phyloP scores from a whole-genome alignment of 1,140 invertebrate genomes.

The Paramacrobiotus metropolitanus region DNA sequence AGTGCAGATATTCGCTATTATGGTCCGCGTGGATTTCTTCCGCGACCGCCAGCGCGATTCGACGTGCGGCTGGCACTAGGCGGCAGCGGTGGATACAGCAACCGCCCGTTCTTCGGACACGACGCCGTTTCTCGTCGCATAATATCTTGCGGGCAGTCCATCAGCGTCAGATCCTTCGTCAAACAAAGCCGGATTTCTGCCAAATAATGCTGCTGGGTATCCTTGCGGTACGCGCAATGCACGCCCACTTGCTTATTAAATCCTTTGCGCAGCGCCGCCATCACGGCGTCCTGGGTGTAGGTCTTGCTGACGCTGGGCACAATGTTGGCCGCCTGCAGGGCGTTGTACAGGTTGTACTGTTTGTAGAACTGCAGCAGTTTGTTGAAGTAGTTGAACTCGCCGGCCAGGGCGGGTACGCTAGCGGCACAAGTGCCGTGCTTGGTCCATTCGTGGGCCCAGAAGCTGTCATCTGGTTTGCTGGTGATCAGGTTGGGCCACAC shows the following conservation, averaged over 20 bases:
- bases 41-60: too few relatives aligned
- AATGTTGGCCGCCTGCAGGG: background rate
- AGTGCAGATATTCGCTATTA: too few relatives aligned
- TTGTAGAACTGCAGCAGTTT: constrained; percentile 36
- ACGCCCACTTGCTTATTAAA: background rate
- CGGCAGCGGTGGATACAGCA: too few relatives aligned
- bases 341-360: constrained; percentile 32
- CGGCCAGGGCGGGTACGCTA: constrained; percentile 31
- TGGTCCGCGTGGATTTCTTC: too few relatives aligned
- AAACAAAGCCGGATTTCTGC: background rate
- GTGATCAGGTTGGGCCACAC: constrained; percentile 48
- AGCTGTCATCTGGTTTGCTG: constrained; percentile 27
- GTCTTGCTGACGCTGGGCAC: background rate
- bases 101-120: too few relatives aligned
- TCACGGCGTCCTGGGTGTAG: background rate
- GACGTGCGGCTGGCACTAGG: too few relatives aligned
- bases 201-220: background rate
- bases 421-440: constrained; percentile 61
- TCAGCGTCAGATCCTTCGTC: background rate
- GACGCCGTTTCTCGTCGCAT: too few relatives aligned
- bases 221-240: background rate
- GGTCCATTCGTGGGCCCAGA: constrained; percentile 60
- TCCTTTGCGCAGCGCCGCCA: background rate
- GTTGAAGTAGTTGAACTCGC: constrained; percentile 44
- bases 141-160: background rate